phyloP scores from a whole-genome alignment of 64 coral and sea anemone genomes.

The Stylophora pistillata region DNA sequence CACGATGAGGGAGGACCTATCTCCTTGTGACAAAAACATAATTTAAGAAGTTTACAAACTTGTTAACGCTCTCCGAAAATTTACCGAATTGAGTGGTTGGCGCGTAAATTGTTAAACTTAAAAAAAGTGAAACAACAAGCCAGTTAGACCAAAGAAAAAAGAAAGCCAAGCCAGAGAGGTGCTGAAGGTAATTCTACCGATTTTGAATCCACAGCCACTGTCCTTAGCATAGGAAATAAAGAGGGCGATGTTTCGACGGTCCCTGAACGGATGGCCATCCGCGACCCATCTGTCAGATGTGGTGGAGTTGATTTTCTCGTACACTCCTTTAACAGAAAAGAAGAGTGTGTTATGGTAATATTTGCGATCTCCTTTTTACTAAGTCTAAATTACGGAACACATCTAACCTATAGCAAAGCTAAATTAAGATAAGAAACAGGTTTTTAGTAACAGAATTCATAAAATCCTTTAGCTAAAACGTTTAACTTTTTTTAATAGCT shows the following conservation, averaged over 20 bases:
- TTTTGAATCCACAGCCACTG: constrained; percentile 21
- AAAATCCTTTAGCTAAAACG: too few species aligned
- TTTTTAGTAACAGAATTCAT: too few species aligned
- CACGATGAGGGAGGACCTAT: too few species aligned
- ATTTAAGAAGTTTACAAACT: too few species aligned
- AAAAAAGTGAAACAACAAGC: constrained; percentile 18
- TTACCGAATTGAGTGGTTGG: too few species aligned
- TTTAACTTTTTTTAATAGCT: too few species aligned
- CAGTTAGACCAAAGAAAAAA: constrained; percentile 14
- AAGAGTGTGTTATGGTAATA: neutral
- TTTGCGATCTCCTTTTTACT: neutral
- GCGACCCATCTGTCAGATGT: constrained; percentile 15
- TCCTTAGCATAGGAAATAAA: constrained; percentile 37
- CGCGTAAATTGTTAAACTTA: neutral
- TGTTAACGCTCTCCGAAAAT: too few species aligned
- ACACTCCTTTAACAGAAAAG: constrained; percentile 11
- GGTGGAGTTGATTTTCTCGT: constrained; percentile 26
- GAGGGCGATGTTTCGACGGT: constrained; percentile 16
- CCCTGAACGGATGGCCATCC: constrained; percentile 18
- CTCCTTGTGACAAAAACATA: too few species aligned
- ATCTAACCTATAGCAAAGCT: too few species aligned
- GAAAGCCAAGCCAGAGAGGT: constrained; percentile 15
- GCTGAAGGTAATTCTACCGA: constrained; percentile 34
- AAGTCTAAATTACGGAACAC: neutral
- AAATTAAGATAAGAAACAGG: too few species aligned